Base-by-base conservation (phyloP, 2,888 invertebrate genomes). In the Macrophya alboannulata region DNA sequence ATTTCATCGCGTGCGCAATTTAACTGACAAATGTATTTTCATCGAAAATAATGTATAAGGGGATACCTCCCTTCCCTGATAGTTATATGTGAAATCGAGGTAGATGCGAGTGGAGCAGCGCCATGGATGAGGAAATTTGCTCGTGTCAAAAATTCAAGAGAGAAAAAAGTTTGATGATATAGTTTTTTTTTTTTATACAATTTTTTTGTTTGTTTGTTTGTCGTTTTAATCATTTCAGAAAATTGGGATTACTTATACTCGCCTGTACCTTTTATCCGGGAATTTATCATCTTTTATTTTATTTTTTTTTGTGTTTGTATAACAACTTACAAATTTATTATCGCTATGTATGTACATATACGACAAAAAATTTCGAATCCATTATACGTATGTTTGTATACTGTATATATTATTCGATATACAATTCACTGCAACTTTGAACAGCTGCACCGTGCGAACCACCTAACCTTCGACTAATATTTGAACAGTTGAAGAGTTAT, bases 1-100 rank as follows among this genome's bases (percentile, higher is more conserved):
- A 62, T 62, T 21, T 25, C 25, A 62, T 62, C 62, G 62, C 62
- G 62, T 62, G 62, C 25, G 21, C 25, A 25, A 62, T 62, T 12
- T 21, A 55, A 55, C 25, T 62, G 62, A 62, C 21, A 62, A 25
- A 62, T 62, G 12, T 62, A 62, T 62, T 62, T 62, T 62, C 62
- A 62, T 62, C 62, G 25, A 21, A 62, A 62, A 62, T 21, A 21
- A 4, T 21, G 21, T n/a, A n/a, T 8, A 55, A 55, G 31, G 31
- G 3, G 31, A 31, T 31, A 31, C 31, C 3, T 1, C 31, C 31
- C 31, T 31, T 31, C 31, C 3, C 31, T 31, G 31, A 31, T 31
- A 31, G 31, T 31, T 3, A 31, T 31, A 31, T 3, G 3, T 31
- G 31, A 31, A 31, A 31, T 31, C 31, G 31, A 31, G 3, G 31